phyloP scores from a whole-genome alignment of 2,797 vertebrate genomes.

The Hipposideros larvatus region DNA sequence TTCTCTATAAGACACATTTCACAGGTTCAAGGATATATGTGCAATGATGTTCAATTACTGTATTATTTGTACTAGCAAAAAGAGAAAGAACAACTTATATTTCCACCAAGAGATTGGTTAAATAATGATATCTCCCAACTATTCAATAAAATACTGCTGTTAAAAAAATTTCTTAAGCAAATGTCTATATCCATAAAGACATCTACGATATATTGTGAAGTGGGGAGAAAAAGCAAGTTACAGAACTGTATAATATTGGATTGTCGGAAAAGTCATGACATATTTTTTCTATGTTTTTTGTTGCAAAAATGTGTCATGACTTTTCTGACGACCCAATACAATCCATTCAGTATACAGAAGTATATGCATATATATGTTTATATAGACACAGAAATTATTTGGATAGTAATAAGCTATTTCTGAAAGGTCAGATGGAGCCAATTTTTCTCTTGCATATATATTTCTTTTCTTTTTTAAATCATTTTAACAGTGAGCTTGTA shows the following conservation, averaged over 20 bases:
- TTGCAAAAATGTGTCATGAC: too few relatives aligned
- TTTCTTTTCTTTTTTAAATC: background rate
- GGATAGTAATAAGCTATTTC: background rate
- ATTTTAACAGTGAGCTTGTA: background rate
- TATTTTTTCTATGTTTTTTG: too few relatives aligned
- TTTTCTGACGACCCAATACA: background rate
- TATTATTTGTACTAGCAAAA: slow-evolving; percentile 25
- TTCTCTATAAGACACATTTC: slow-evolving; percentile 3
- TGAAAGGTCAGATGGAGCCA: slow-evolving; percentile 24
- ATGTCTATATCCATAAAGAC: background rate
- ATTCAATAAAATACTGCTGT: slow-evolving; percentile 46
- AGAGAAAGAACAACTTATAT: slow-evolving; percentile 1
- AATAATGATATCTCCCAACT: background rate
- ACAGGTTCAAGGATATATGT: background rate
- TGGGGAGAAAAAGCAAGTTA: background rate
- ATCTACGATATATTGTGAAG: background rate
- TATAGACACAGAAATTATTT: slow-evolving; percentile 19
- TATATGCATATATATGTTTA: background rate
- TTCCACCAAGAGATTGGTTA: background rate
- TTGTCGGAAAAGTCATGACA: too few relatives aligned
- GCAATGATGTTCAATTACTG: background rate
- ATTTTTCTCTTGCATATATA: background rate
- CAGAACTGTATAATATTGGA: background rate
- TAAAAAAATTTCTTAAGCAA: background rate
- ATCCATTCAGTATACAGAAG: background rate